phyloP scores from a whole-genome alignment of 1,140 invertebrate genomes.

The Euglossa dilemma region DNA sequence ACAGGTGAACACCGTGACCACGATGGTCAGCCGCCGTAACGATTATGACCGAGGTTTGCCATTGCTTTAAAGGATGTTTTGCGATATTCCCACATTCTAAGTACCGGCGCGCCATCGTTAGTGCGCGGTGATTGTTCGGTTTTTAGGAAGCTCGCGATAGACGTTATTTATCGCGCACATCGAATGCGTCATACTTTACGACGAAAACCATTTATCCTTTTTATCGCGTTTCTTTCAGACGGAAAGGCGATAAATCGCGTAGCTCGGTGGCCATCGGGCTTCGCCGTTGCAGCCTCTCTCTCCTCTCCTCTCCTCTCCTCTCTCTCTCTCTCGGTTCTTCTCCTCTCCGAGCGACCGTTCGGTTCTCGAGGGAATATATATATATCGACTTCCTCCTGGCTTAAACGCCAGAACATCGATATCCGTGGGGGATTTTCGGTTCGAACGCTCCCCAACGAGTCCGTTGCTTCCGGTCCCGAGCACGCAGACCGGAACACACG shows the following conservation, averaged over 20 bases:
- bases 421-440: conserved; percentile 66
- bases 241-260: background rate
- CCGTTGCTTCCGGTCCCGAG: conserved; percentile 71
- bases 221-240: background rate
- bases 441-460: conserved; percentile 57
- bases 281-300: too few species aligned
- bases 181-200: background rate
- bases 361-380: conserved; percentile 44
- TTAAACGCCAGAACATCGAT: conserved; percentile 58
- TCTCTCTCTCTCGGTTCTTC: too few species aligned
- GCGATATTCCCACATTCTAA: background rate
- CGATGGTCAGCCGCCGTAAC: conserved; percentile 74
- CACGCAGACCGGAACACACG: conserved; percentile 73
- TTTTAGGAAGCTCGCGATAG: background rate
- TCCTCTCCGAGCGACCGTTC: background rate
- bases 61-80: conserved; percentile 72
- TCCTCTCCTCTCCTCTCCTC: background rate
- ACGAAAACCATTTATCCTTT: background rate
- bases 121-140: background rate
- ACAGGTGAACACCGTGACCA: conserved; percentile 76
- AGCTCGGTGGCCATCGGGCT: background rate
- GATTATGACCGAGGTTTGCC: conserved; percentile 62
- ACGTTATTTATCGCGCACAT: background rate
- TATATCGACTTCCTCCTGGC: conserved; percentile 56
- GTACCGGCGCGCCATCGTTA: background rate